These are phyloP conservation scores for Zaprionus capensis DNA, from an alignment of 1,140 invertebrate species.

Conservation along the genomic window DNA sequence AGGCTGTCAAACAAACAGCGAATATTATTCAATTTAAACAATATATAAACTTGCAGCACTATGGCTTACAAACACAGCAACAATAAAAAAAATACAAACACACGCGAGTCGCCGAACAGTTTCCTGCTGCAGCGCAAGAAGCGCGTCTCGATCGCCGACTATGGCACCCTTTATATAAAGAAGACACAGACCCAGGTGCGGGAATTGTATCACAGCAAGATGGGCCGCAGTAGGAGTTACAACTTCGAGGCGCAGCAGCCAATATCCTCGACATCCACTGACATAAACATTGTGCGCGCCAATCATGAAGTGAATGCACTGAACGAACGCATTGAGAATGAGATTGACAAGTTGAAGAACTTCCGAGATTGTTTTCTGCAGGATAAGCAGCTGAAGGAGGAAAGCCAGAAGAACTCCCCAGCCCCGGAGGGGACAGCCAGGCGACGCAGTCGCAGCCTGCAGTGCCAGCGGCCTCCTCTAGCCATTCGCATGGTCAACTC, in stretches of 20 bases:
- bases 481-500: background rate
- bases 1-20: background rate
- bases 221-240: background rate
- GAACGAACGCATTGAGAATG: conserved; percentile 42
- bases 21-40: background rate
- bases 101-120: conserved; percentile 20
- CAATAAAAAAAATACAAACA: background rate
- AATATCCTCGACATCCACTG: background rate
- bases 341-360: conserved; percentile 43
- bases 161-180: conserved; percentile 29
- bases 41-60: background rate
- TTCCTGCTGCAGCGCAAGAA: conserved; percentile 41
- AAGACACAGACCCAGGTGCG: conserved; percentile 26
- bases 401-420: background rate
- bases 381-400: background rate
- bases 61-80: background rate
- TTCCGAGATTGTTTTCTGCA: conserved; percentile 24
- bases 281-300: conserved; percentile 22
- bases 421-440: background rate
- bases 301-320: conserved; percentile 24
- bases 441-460: background rate
- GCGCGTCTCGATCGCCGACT: conserved; percentile 22
- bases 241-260: background rate
- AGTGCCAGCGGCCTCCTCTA: background rate
- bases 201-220: conserved; percentile 15